Base-by-base conservation (phyloP, 2,888 invertebrate species). In the Apotomis capreana region DNA sequence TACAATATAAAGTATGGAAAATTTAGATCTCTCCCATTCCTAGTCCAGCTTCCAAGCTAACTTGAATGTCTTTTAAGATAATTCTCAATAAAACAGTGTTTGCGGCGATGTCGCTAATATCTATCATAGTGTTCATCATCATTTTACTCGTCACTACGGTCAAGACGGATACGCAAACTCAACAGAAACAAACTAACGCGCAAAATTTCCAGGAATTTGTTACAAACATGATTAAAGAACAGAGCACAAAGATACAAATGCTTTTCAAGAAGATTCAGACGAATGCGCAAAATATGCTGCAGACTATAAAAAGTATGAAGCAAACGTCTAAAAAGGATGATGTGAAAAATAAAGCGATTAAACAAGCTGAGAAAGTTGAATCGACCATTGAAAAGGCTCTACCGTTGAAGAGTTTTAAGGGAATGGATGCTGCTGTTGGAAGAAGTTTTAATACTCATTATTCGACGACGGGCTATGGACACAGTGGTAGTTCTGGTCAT, bases 211-310 rank as follows among this genome's bases (percentile, higher is more conserved):
- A 91, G 78, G 83, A 90, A 54, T 86, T 83, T 65, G 82, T 92
- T 51, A 78, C 87, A 8, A 87, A 85, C 71, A 84, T 89, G 81
- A 86, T 92, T 73, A 89, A 89, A 65, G 90, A 92, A 57, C 92
- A 92, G 75, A 91, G 89, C 75, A 79, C 81, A 0, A 91, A 90
- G 81, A 90, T 92, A 58, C 89, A 91, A 75, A 78, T 78, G 10
- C 76, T 91, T 5, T 82, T 92, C 26, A 86, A 87, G 73, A 92
- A 89, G 79, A 87, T 92, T 65, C 92, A 92, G 74, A 84, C 78
- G 0, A 92, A 90, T 69, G 90, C 92, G 12, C 87, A 89, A 79
- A 84, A 83, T 0, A 89, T 90, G 57, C 78, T 92, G 72, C 84
- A 82, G 68, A 91, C 88, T 77, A 87, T 91, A 72, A 85, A 87